Evolutionary conservation across 1,140 invertebrate genomes (phyloP), one percentile per base, ranked within the genome.

Genomic region (Pentalonia nigronervosa): DNA sequence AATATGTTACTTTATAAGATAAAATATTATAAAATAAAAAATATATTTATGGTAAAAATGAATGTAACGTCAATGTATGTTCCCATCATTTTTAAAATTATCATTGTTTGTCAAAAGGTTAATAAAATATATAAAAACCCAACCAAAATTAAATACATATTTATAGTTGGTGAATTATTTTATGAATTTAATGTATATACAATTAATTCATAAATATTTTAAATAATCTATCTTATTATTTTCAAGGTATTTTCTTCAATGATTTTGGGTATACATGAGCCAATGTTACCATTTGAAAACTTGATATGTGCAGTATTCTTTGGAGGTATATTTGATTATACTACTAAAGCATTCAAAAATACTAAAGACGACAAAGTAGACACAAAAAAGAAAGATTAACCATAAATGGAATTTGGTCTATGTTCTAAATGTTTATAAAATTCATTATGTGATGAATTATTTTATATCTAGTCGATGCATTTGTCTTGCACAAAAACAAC

Each of bases 201-300:
- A 76, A 76, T n/a, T n/a, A n/a, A n/a, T 76, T 76, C 4, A 76
- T 17, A n/a, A n/a, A 30, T 67, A n/a, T 76, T 76, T 76, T 76
- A n/a, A 76, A 76, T 76, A 76, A 76, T 76, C 4, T 76, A n/a
- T 76, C 14, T 94, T 89, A 60, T 93, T 47, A 47, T 50, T 83
- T 94, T 94, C 94, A 95, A 95, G 91, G 95, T 97, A 97, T 95
- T 99, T 47, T 99, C 99, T 20, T 99, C 99, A 17, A 97, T 99
- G 94, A 95, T 99, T 36, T 96, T 99, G 93, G 98, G 99, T 93
- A 99, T 99, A 94, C 98, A 99, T 94, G 99, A 99, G 96, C 99
- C 99, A 84, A 99, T 99, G 95, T 96, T 99, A 94, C 99, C 99
- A 84, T 99, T 99, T 95, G 99, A 99, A 96, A 99, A 99, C 95